These are phyloP conservation scores for Ginglymostoma cirratum DNA, from an alignment of 2,113 vertebrate species.

Conservation along the genomic window DNA sequence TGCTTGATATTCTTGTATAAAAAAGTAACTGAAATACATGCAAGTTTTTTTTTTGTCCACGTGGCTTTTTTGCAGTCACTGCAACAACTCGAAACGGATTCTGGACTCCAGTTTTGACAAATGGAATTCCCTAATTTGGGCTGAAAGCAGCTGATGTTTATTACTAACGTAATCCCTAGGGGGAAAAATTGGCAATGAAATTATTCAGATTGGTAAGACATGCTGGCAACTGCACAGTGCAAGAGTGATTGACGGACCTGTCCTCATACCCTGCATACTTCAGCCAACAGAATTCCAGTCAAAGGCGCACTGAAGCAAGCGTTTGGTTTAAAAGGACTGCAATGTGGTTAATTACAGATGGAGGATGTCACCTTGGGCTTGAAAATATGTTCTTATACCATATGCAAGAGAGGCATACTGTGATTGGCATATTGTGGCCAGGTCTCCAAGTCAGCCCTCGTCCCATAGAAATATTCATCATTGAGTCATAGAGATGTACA, in stretches of 20 bases:
- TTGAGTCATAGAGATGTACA: too few species aligned
- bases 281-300: conserved; percentile 17
- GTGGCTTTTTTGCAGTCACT: neutral
- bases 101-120: neutral
- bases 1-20: neutral
- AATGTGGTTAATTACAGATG: neutral
- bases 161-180: neutral
- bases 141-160: conserved; percentile 14
- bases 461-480: neutral
- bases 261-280: neutral
- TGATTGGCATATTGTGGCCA: neutral
- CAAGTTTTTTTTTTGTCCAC: neutral
- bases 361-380: too few species aligned
- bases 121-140: conserved; percentile 23
- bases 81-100: neutral
- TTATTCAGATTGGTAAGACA: neutral
- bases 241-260: neutral
- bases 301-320: neutral
- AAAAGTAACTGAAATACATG: neutral
- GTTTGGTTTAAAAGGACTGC: neutral
- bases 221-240: neutral
- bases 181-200: neutral
- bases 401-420: neutral
- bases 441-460: neutral
- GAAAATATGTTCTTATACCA: neutral